Evolutionary conservation across 2,888 invertebrate genomes (phyloP), one percentile per base, ranked within the genome.

Genomic region (Phoenoteleia sp.): DNA sequence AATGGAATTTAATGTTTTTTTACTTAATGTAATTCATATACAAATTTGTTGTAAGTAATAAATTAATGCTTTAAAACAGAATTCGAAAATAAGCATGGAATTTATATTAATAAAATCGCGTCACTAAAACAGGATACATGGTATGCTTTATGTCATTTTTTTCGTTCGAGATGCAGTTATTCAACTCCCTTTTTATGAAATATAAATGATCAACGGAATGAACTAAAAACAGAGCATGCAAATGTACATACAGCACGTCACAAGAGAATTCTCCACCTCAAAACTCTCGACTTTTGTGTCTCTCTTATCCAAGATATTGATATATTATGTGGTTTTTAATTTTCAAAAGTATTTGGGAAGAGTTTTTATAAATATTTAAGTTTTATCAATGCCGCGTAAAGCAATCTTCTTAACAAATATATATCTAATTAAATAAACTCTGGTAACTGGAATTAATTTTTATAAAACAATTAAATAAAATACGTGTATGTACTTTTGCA

Each of bases 151-250:
- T 42, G 25, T 62, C 42, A 36, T 62, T 25, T 42, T 42, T 62
- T 42, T 27, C n/a, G n/a, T n/a, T n/a, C n/a, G n/a, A n/a, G n/a
- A n/a, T n/a, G n/a, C n/a, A n/a, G n/a, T n/a, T n/a, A n/a, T n/a
- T n/a, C n/a, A n/a, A n/a, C 15, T 62, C 62, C 1, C 21, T 62
- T 62, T 62, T 62, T 62, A 39, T 42, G 42, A 45, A 62, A 62
- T 62, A 62, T 62, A 62, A 62, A 62, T 62, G 62, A 62, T 25
- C 27, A 62, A 62, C 62, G 62, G 25, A 45, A 62, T 42, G 17
- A 62, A 62, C n/a, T 42, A 62, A 62, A 62, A 62, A 62, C 62
- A 42, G 42, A 62, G 25, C 25, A 62, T 42, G 25, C 15, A 62
- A 42, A 36, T 62, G 42, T 62, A 42, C 25, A 62, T 42, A 45